Base-by-base conservation (phyloP, 1,140 invertebrate species). In the Drosophila erecta region DNA sequence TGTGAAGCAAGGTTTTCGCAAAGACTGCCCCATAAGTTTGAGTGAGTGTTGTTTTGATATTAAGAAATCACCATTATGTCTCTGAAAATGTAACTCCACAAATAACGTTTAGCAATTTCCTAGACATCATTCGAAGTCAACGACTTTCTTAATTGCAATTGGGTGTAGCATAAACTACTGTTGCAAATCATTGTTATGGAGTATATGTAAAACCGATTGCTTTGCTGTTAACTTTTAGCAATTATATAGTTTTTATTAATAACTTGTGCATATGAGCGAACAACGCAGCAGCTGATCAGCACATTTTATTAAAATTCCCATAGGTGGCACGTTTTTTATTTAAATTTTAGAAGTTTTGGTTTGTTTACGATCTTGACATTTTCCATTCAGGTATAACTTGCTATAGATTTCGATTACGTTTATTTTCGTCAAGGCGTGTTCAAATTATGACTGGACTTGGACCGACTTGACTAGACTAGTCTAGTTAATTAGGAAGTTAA, bases 301-400 rank as follows among this genome's bases (percentile, higher is more conserved):
- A 17, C 22, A 22, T 17, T 7, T 8, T 27, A 1, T 1, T 30
- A 6, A 22, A 10, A 12, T n/a, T 30, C 22, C 15, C 24, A 44
- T 59, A 3, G 35, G 22, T n/a, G n/a, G 35, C 49, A 60, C 37
- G 58, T 61, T 58, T 58, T 33, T 51, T 35, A 2, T 37, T 65
- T 53, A 17, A 24, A 24, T 24, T 24, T 24, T 3, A 5, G 24
- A 24, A 22, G 17, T 46, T 79, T 77, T 1, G 20, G 37, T 37
- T 64, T 51, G 62, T 79, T 89, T 84, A 87, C 72, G 83, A 73
- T 84, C 83, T 89, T 89, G 84, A 87, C 79, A 89, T 89, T 87
- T 76, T 84, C 71, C 61, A 72, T 72, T 65, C 75, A 59, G 83
- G 56, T 79, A 65, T 51, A 83, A 87, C 84, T 62, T 70, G 84